Evolutionary conservation across 2,888 invertebrate genomes (phyloP), one percentile per base, ranked within the genome.

Genomic region (Cosmia pyralina): DNA sequence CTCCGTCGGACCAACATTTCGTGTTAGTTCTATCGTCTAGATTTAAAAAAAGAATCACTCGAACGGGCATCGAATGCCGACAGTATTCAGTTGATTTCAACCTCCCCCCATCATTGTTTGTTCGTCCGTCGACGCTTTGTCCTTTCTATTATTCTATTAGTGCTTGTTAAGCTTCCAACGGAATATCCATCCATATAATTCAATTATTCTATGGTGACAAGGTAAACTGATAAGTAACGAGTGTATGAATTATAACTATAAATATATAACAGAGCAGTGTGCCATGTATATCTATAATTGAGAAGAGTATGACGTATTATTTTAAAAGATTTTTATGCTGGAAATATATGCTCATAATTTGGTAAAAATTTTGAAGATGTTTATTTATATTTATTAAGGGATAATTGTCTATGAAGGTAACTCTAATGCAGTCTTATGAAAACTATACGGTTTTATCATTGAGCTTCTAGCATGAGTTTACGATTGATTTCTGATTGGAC

Each of bases 161-260:
- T 92, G 95, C 95, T 95, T 95, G 85, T 91, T 94, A 95, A 95
- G 95, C 95, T 96, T 94, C 92, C 90, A 92, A 95, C 90, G 90
- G 92, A 92, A 92, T 94, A 94, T 96, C 96, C 96, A 96, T 96
- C 96, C 96, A 96, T 94, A 91, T 93, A 94, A 95, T 94, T 95
- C 96, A 96, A 96, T 96, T 96, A 96, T 94, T 94, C 93, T 94
- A 95, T 95, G 95, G 95, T 93, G 93, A 96, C 95, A 96, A 95
- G 95, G 96, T 95, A 94, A 94, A 93, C 93, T 92, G 94, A 90
- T 94, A 94, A 92, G 92, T 94, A 90, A 90, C 93, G 92, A 92
- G 90, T 94, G 93, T 94, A 93, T 92, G 91, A 92, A 85, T 83
- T 86, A 80, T 90, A 89, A 92, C 89, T 93, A 91, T 92, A 93